Evolutionary conservation across 2,888 invertebrate genomes (phyloP).

Genomic region (Dioctria linearis): DNA sequence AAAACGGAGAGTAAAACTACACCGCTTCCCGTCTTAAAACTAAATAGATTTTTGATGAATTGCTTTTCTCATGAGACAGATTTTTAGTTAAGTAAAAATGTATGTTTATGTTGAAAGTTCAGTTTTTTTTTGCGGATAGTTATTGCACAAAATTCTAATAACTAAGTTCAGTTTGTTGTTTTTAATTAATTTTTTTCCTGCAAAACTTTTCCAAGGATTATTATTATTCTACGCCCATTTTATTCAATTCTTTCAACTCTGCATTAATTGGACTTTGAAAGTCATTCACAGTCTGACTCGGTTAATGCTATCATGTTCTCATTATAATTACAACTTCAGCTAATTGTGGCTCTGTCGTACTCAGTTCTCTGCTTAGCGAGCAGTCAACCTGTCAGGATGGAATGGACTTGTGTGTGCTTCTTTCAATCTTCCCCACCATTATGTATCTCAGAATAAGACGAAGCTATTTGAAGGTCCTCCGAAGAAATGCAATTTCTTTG

Average conservation of each 20-base stretch:
- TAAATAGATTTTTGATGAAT: too few relatives aligned
- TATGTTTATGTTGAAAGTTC: too few relatives aligned
- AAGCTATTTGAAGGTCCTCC: not conserved
- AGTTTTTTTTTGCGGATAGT: too few relatives aligned
- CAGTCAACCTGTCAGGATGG: not conserved
- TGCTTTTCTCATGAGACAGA: too few relatives aligned
- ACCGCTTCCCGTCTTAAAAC: too few relatives aligned
- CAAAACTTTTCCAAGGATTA: too few relatives aligned
- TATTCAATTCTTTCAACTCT: not conserved
- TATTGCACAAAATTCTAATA: too few relatives aligned
- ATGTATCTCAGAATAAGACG: not conserved
- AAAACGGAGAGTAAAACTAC: too few relatives aligned
- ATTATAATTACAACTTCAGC: not conserved
- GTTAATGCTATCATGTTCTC: not conserved
- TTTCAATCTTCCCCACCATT: not conserved
- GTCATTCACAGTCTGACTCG: not conserved
- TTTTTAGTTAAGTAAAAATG: too few relatives aligned
- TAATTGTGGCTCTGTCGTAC: not conserved
- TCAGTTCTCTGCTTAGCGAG: not conserved
- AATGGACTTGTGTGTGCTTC: not conserved
- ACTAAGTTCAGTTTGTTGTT: too few relatives aligned
- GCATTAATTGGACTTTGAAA: slow-evolving; percentile 4
- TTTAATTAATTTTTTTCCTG: too few relatives aligned
- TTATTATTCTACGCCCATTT: not conserved
- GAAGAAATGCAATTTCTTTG: slow-evolving; percentile 30